Conservation (phyloP, 2,888 invertebrate species). For the Parthenolecanium corni region DNA sequence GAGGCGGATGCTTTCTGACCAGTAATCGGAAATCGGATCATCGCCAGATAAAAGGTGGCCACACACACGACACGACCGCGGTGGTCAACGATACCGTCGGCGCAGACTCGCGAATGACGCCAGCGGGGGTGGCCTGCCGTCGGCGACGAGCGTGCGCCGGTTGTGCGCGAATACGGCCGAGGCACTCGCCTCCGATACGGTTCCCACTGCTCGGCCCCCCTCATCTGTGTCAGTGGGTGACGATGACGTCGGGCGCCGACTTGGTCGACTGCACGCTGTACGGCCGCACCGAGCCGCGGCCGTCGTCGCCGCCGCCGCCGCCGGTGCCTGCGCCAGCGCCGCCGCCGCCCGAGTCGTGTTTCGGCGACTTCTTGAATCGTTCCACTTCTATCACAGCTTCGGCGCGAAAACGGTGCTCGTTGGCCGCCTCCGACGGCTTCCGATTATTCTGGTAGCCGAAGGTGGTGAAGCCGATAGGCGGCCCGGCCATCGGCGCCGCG, state of each 20-base stretch:
- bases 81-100: neutral
- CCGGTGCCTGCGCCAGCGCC: too few species aligned
- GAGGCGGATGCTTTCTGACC: too few species aligned
- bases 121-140: neutral
- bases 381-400: slow-evolving; percentile 50
- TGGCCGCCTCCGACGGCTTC: slow-evolving; percentile 31
- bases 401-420: slow-evolving; percentile 41
- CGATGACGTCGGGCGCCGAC: slow-evolving; percentile 82
- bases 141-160: slow-evolving; percentile 5
- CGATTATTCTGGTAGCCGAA: slow-evolving; percentile 42
- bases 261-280: slow-evolving; percentile 75
- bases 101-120: too few species aligned
- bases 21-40: neutral
- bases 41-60: neutral
- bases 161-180: slow-evolving; percentile 37
- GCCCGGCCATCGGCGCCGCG: slow-evolving; percentile 27
- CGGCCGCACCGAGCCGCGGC: slow-evolving; percentile 38
- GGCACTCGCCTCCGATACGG: slow-evolving; percentile 48
- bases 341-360: neutral
- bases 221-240: slow-evolving; percentile 59
- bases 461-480: slow-evolving; percentile 42
- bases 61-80: neutral
- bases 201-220: slow-evolving; percentile 43
- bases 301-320: slow-evolving; percentile 35
- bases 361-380: slow-evolving; percentile 14